These are phyloP conservation scores for Subacronicta megacephala DNA, from an alignment of 2,888 invertebrate genomes.

Conservation along the genomic window DNA sequence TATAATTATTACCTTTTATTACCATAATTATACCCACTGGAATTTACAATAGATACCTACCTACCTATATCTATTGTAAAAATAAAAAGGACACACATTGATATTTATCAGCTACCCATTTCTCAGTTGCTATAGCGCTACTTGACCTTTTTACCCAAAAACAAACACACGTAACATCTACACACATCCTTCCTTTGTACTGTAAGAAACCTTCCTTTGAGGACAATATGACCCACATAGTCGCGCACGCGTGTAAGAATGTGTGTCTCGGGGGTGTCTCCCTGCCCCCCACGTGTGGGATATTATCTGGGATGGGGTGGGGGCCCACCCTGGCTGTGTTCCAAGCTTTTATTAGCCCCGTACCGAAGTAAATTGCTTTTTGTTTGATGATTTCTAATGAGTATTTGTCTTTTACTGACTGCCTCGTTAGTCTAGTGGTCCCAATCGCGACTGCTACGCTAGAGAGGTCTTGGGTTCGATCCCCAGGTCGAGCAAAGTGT, in stretches of 20 bases:
- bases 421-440: too few species aligned
- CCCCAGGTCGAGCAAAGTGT: too few species aligned
- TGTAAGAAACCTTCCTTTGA: constrained; percentile 60
- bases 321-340: constrained; percentile 58
- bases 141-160: constrained; percentile 12
- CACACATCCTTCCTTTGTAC: constrained; percentile 44
- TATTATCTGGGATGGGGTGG: constrained; percentile 66
- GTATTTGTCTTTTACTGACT: constrained; percentile 34
- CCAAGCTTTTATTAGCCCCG: constrained; percentile 60
- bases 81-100: background rate
- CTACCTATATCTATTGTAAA: background rate
- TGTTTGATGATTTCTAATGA: constrained; percentile 56
- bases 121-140: too few species aligned
- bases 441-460: too few species aligned
- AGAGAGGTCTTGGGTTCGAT: too few species aligned
- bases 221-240: constrained; percentile 84
- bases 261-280: constrained; percentile 73
- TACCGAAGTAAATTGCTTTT: constrained; percentile 58
- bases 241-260: constrained; percentile 84
- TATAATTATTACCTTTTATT: too few species aligned
- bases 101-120: too few species aligned
- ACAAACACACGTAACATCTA: constrained; percentile 5
- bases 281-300: constrained; percentile 64
- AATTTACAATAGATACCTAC: too few species aligned
- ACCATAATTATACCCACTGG: too few species aligned